These are phyloP conservation scores for Nymphalis c-album DNA, from an alignment of 2,888 invertebrate species.

Conservation along the genomic window DNA sequence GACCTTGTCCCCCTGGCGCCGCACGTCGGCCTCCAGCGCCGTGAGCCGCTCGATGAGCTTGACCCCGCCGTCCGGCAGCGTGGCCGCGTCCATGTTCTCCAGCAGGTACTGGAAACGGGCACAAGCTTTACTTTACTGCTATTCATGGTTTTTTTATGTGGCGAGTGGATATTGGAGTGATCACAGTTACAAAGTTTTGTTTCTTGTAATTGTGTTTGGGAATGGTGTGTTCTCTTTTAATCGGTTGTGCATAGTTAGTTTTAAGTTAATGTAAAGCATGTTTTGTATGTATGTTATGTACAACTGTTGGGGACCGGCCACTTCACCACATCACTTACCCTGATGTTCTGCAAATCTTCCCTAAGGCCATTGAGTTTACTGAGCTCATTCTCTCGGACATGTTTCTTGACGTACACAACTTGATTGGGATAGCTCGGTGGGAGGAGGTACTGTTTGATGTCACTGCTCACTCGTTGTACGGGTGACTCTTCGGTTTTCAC, in stretches of 20 bases:
- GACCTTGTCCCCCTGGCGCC: slow-evolving; percentile 72
- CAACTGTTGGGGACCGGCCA: no score
- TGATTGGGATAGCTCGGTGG: slow-evolving; percentile 71
- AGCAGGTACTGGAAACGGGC: slow-evolving; percentile 50
- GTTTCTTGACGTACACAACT: slow-evolving; percentile 68
- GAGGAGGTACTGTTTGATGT: slow-evolving; percentile 60
- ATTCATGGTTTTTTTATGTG: no score
- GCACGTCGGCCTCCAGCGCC: slow-evolving; percentile 67
- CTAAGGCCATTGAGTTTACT: slow-evolving; percentile 68
- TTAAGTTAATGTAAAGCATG: no score
- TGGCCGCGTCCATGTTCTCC: slow-evolving; percentile 63
- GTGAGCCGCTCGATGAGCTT: slow-evolving; percentile 77
- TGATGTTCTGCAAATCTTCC: slow-evolving; percentile 65
- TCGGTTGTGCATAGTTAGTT: no score
- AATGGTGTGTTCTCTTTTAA: no score
- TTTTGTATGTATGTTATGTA: no score
- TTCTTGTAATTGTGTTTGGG: background rate
- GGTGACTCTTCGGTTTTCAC: slow-evolving; percentile 33
- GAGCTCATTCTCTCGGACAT: slow-evolving; percentile 71
- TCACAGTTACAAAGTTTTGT: background rate
- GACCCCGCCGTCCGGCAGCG: slow-evolving; percentile 84
- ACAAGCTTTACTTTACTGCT: no score
- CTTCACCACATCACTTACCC: slow-evolving; percentile 48
- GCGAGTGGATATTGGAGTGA: no score
- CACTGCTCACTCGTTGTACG: slow-evolving; percentile 38